phyloP scores from a whole-genome alignment of 2,888 invertebrate species.

The Siphlonurus alternatus region DNA sequence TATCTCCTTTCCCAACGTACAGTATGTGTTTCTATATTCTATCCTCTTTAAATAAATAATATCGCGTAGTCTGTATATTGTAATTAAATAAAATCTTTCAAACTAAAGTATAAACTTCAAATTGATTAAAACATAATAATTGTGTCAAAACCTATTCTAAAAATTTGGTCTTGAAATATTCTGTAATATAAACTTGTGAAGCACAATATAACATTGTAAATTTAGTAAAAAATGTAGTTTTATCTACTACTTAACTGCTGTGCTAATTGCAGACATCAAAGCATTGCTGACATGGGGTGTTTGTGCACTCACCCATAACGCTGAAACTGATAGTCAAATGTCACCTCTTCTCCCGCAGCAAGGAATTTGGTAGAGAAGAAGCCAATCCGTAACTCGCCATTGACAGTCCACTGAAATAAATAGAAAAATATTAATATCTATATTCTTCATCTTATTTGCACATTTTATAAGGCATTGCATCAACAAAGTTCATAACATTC shows the following conservation, averaged over 20 bases:
- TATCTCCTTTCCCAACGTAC: too few relatives aligned
- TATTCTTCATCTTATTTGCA: slow-evolving; percentile 2
- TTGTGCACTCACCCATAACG: slow-evolving; percentile 82
- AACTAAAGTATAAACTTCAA: too few relatives aligned
- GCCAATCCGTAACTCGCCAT: slow-evolving; percentile 84
- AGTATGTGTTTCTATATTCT: too few relatives aligned
- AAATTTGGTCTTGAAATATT: not conserved
- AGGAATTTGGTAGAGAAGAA: slow-evolving; percentile 86
- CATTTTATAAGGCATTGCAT: too few relatives aligned
- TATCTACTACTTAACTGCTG: too few relatives aligned
- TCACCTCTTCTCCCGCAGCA: slow-evolving; percentile 80
- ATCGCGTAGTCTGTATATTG: too few relatives aligned
- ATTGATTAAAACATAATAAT: not conserved
- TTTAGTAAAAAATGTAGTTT: too few relatives aligned
- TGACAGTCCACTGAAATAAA: slow-evolving; percentile 57
- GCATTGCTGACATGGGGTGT: too few relatives aligned
- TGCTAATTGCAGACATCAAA: too few relatives aligned
- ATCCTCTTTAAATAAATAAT: too few relatives aligned
- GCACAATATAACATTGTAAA: too few relatives aligned
- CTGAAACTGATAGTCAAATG: slow-evolving; percentile 97
- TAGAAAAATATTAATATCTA: slow-evolving; percentile 6
- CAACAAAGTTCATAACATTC: not conserved
- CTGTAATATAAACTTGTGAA: not conserved
- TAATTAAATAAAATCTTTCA: too few relatives aligned
- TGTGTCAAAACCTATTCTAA: not conserved